Evolutionary conservation across 2,113 vertebrate genomes (phyloP).

Genomic region (Myotis brandtii): DNA sequence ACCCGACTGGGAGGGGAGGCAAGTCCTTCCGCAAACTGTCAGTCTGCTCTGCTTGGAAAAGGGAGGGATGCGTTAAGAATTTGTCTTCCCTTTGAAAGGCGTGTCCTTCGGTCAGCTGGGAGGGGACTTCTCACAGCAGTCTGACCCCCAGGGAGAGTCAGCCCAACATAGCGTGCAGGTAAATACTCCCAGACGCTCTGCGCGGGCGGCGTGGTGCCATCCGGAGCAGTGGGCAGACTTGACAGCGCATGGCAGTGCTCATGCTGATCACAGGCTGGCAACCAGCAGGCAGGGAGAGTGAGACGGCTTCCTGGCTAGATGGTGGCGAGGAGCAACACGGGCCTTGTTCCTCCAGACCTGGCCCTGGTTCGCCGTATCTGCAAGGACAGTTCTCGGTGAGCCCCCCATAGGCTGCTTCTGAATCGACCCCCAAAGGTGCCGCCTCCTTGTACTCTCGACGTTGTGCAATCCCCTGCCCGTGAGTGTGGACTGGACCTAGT

Average conservation of each 20-base stretch:
- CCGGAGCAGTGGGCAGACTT: slow-evolving; percentile 79
- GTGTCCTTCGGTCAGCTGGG: not conserved
- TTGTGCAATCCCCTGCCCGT: not conserved
- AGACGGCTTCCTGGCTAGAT: not conserved
- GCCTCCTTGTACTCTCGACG: not conserved
- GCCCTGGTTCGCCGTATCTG: not conserved
- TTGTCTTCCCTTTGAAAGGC: not conserved
- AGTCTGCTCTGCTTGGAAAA: not conserved
- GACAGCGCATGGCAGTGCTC: slow-evolving; percentile 76
- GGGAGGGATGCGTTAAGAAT: not conserved
- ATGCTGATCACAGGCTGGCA: not conserved
- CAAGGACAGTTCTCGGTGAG: not conserved
- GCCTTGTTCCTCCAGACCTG: not conserved
- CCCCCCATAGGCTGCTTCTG: not conserved
- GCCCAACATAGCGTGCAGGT: slow-evolving; percentile 34
- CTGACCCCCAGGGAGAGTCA: slow-evolving; percentile 53
- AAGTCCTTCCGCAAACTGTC: not conserved
- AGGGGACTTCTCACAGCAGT: not conserved
- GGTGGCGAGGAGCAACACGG: not conserved
- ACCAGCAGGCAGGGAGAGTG: not conserved
- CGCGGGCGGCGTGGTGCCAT: slow-evolving; percentile 79
- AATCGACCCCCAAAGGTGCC: not conserved
- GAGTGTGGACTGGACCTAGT: not conserved
- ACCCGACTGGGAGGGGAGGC: not conserved
- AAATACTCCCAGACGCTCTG: slow-evolving; percentile 86